phyloP scores from a whole-genome alignment of 2,113 vertebrate species.

The Bucco capensis region DNA sequence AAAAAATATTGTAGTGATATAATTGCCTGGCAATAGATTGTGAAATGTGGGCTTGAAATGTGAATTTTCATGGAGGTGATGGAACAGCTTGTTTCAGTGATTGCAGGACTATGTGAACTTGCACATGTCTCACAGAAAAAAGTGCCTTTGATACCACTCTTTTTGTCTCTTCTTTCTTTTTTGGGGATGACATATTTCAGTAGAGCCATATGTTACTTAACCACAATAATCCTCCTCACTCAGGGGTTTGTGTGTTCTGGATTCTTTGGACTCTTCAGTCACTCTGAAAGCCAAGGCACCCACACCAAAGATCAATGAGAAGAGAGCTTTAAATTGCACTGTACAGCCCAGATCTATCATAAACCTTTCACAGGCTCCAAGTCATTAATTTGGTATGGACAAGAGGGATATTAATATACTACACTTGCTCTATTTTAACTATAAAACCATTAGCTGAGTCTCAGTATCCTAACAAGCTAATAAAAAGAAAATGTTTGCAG shows the following conservation, averaged over 20 bases:
- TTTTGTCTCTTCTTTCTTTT: not conserved
- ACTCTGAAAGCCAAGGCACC: not conserved
- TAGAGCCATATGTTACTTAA: not conserved
- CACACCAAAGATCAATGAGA: not conserved
- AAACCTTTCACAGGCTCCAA: slow-evolving; percentile 4
- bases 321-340: not conserved
- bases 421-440: not conserved
- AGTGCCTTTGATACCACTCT: not conserved
- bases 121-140: not conserved
- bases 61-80: not conserved
- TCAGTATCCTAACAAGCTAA: not conserved
- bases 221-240: not conserved
- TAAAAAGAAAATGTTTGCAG: slow-evolving; percentile 24
- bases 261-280: not conserved
- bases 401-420: slow-evolving; percentile 25
- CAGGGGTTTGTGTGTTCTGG: not conserved
- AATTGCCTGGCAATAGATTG: not conserved
- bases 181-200: slow-evolving; percentile 6
- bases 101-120: not conserved
- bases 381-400: slow-evolving; percentile 3
- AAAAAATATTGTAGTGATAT: not conserved
- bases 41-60: not conserved
- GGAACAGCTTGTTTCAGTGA: not conserved
- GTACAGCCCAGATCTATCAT: not conserved
- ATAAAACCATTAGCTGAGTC: slow-evolving; percentile 19